Conservation (phyloP, 2,797 vertebrate species). For the Stomatorhinus walkeri region DNA sequence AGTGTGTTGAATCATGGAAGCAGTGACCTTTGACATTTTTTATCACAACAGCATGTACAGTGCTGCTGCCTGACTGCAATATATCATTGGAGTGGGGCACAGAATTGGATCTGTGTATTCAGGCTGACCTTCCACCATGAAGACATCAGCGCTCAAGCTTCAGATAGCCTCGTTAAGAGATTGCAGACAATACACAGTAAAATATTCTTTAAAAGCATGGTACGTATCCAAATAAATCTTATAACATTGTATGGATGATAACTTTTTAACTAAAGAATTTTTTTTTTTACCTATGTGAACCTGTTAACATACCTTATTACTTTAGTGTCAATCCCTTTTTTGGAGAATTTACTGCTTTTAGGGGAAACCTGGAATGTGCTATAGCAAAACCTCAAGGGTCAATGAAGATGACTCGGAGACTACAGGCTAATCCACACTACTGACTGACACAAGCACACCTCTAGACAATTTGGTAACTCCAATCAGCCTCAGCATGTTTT, state of each 20-base stretch:
- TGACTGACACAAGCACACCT: neutral
- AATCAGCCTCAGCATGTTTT: neutral
- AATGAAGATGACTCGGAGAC: neutral
- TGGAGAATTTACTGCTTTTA: neutral
- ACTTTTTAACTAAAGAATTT: neutral
- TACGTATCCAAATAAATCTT: neutral
- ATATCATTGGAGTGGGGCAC: neutral
- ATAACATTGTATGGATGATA: neutral
- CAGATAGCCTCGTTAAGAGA: neutral
- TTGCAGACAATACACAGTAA: neutral
- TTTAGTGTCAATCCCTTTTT: neutral
- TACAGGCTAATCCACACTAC: neutral
- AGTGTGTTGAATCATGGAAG: neutral
- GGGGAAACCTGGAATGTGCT: neutral
- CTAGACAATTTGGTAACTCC: neutral
- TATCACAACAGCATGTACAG: conserved; percentile 1
- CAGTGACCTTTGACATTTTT: conserved; percentile 1
- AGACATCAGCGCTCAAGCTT: neutral
- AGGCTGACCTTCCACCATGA: neutral
- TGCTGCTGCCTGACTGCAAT: neutral
- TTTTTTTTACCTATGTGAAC: neutral
- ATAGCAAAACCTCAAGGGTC: neutral
- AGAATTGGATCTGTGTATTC: neutral
- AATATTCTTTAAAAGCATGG: neutral
- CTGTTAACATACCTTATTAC: neutral